Base-by-base conservation (phyloP, 2,113 vertebrate genomes). In the Crotophaga sulcirostris region DNA sequence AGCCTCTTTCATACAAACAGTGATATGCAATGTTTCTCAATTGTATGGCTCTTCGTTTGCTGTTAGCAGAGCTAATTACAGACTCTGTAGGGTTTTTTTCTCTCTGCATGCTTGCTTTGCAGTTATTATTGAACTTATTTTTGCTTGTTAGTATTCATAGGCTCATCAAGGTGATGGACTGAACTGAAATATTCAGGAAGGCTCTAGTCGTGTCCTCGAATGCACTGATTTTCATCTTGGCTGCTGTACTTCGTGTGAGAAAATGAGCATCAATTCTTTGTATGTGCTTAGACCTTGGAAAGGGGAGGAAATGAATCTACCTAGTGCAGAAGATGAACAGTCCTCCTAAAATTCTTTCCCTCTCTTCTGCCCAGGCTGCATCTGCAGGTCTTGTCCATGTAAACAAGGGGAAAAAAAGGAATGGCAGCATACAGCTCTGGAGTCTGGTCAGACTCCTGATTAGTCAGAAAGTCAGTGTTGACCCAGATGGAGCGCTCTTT, bases 341-440 rank as follows among this genome's bases (percentile, higher is more conserved):
- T 16, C 34, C 15, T 92, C 74, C 93, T 94, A 82, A 96, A 95
- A 88, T 89, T 87, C 87, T 93, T 95, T 94, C 83, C 76, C 68
- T 96, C 56, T 97, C 94, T 96, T 87, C 90, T 96, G 89, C 83
- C 81, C 87, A 97, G 96, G 93, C 92, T 84, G 59, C 86, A 76
- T 76, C 74, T 4, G 10, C 89, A 91, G 94, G 81, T 95, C 95
- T 96, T 97, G 76, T 69, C 75, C 76, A 54, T 79, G 54, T 88
- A 69, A 83, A 64, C 16, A 67, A 95, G 93, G 31, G 93, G 31
- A 20, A 76, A 93, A 93, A 62, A 95, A 93, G 55, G 86, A 94
- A 72, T 92, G 84, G 59, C 62, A 94, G 54, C 82, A 78, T 51
- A 16, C 58, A 94, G 87, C 75, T 92, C 94, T 96, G 95, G 94